Percentiles rank a stretch among this genome's conserved stretches.
Evolutionary conservation across 2,113 vertebrate species (phyloP).

Genomic region (Pandion haliaetus): DNA sequence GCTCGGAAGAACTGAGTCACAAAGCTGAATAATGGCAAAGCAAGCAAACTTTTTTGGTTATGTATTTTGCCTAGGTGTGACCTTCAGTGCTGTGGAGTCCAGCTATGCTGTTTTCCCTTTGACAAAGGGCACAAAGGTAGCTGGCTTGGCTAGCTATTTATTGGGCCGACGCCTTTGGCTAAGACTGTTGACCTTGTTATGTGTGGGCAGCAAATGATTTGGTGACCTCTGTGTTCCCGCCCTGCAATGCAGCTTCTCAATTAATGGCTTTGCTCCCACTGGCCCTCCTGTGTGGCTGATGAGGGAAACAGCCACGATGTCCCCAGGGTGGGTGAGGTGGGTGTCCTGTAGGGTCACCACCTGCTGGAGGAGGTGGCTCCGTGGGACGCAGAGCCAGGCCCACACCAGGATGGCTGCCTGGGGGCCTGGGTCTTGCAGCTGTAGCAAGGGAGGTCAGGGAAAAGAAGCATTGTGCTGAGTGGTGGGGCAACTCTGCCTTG

Average conservation of each 20-base stretch:
- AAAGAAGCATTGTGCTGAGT: neutral
- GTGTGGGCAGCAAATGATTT: neutral
- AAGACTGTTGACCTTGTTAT: neutral
- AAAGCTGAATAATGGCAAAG: neutral
- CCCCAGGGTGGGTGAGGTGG: rapidly evolving
- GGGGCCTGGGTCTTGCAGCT: rapidly evolving
- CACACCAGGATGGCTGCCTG: rapidly evolving
- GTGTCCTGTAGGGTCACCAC: rapidly evolving
- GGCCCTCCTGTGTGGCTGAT: rapidly evolving
- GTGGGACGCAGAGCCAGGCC: neutral
- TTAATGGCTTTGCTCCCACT: neutral
- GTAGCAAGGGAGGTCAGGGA: neutral
- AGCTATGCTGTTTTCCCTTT: neutral
- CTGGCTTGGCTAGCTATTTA: neutral
- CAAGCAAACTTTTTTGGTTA: neutral
- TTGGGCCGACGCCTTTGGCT: neutral
- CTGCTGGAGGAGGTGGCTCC: neutral
- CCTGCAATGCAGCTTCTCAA: rapidly evolving
- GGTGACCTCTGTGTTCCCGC: neutral
- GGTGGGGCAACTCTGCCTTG: neutral
- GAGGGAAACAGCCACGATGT: rapidly evolving
- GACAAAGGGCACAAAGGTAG: neutral
- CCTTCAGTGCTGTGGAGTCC: neutral
- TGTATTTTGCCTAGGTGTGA: neutral
- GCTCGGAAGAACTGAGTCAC: neutral